Conservation (phyloP, 2,888 invertebrate genomes). For the Teleogryllus oceanicus region DNA sequence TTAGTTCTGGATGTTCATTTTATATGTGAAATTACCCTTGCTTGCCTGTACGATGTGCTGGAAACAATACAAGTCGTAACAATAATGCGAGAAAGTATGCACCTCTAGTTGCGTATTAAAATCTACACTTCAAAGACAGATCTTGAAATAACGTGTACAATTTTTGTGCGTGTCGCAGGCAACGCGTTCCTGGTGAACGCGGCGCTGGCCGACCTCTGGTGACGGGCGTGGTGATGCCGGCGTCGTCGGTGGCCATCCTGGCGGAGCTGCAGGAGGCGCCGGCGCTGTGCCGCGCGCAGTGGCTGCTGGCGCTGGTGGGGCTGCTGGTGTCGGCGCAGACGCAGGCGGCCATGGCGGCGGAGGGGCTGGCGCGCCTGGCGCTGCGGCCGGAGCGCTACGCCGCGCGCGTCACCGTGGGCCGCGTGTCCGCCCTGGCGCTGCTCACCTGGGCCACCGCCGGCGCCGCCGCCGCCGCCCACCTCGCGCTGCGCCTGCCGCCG, state of each 20-base stretch:
- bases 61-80: no score
- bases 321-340: conserved; percentile 63
- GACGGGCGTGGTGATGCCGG: conserved; percentile 65
- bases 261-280: conserved; percentile 58
- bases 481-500: conserved; percentile 59
- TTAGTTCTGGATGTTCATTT: no score
- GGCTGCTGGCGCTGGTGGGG: conserved; percentile 63
- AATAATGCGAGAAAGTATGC: no score
- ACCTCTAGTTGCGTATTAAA: no score
- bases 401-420: conserved; percentile 48
- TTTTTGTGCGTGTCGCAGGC: conserved; percentile 48
- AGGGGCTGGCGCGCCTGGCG: conserved; percentile 64
- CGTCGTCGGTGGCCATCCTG: conserved; percentile 65
- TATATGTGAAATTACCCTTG: no score
- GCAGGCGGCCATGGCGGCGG: conserved; percentile 61
- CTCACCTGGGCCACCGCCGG: conserved; percentile 58
- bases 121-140: no score
- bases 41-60: no score
- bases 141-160: no score
- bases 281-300: conserved; percentile 62
- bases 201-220: conserved; percentile 70
- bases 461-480: conserved; percentile 58
- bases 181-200: conserved; percentile 68
- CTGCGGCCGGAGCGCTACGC: conserved; percentile 49
- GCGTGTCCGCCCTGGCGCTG: conserved; percentile 55